Evolutionary conservation across 2,797 vertebrate species (phyloP), one percentile per base, ranked within the genome.

Genomic region (Alfaro cultratus): DNA sequence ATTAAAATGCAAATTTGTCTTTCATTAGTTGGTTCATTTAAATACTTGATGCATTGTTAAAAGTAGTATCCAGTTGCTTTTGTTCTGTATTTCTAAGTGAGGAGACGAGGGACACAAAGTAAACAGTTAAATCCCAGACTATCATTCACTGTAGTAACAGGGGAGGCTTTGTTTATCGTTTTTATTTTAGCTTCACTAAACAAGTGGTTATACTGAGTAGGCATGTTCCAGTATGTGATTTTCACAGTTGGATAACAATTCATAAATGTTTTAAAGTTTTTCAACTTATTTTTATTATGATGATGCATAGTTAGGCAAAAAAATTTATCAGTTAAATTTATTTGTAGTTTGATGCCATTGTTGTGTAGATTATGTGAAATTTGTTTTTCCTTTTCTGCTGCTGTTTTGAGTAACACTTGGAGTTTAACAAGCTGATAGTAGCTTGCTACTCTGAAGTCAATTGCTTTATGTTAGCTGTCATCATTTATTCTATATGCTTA

Each of bases 1-100:
- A 88, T 88, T 91, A 83, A 91, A 84, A 93, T 93, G 86, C 77
- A 26, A 87, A 90, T 93, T 81, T 81, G 74, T 62, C 55, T 67
- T 74, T 26, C 64, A 80, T 64, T 83, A 71, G 75, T 26, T 81
- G 80, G 67, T 77, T 77, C 82, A 85, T 84, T 83, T 31, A 74
- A 80, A 79, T 53, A 83, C 13, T 31, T 29, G 0, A 68, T 60
- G 16, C 13, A 13, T 36, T 75, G 6, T 62, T 83, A 67, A 73
- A 87, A 36, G 68, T 53, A 53, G 31, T 55, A 67, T 81, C 12
- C 34, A 45, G 41, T 47, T 60, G 16, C 34, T 6, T 36, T 15
- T 72, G 46, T 57, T 18, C 12, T 47, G 23, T 45, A 29, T 75
- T 46, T 39, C 34, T n/a, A 18, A 29, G 21, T 10, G 60, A 43